Conservation (phyloP, 1,140 invertebrate genomes). For the Pseudobourletiella spinata region DNA sequence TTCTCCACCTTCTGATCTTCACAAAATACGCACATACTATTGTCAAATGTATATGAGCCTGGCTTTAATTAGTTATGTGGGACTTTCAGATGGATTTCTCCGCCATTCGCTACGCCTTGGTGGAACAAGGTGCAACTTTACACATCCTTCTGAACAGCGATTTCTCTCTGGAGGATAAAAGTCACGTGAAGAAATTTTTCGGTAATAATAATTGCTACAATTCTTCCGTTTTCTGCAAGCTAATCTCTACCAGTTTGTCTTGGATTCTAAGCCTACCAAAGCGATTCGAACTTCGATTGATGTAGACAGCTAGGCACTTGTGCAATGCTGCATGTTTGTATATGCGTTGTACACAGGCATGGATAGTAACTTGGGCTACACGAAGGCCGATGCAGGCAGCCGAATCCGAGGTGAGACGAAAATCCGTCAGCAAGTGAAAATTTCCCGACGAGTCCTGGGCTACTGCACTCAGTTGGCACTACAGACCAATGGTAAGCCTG, state of each 20-base stretch:
- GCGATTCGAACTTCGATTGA: too few relatives aligned
- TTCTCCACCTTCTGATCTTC: too few relatives aligned
- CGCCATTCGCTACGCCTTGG: conserved; percentile 62
- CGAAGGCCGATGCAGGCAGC: conserved; percentile 49
- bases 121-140: conserved; percentile 67
- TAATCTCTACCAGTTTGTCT: too few relatives aligned
- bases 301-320: too few relatives aligned
- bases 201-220: too few relatives aligned
- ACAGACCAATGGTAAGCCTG: too few relatives aligned
- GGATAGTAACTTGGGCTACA: background rate
- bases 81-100: conserved; percentile 60
- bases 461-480: conserved; percentile 70
- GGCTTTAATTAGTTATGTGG: conserved; percentile 17
- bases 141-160: conserved; percentile 74
- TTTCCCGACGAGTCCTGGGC: conserved; percentile 63
- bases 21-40: too few relatives aligned
- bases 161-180: conserved; percentile 59
- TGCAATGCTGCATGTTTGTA: too few relatives aligned
- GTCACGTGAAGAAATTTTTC: conserved; percentile 61
- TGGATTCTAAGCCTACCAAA: too few relatives aligned
- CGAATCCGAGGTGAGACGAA: conserved; percentile 57
- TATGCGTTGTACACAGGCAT: too few relatives aligned
- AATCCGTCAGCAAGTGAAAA: conserved; percentile 57
- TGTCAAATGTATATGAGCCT: too few relatives aligned
- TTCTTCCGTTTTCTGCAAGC: too few relatives aligned